Evolutionary conservation across 1,140 invertebrate genomes (phyloP).

Genomic region (Eriosoma lanigerum): DNA sequence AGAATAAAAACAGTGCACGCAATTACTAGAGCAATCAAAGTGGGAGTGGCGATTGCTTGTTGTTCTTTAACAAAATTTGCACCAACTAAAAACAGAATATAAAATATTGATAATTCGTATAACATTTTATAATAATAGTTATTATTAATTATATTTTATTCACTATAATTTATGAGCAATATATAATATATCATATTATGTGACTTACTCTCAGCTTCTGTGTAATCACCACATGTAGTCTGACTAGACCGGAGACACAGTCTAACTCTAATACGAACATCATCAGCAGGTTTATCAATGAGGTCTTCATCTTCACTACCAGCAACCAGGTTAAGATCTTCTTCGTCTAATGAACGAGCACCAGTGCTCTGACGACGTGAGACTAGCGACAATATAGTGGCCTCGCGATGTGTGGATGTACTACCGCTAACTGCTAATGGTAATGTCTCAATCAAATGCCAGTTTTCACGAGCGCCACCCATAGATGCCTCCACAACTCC

Average conservation of each 20-base stretch:
- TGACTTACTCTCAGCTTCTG: conserved; percentile 76
- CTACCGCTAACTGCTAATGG: conserved; percentile 69
- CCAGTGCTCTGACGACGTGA: conserved; percentile 57
- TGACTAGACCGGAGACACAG: conserved; percentile 75
- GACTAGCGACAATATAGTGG: conserved; percentile 57
- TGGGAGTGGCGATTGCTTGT: conserved; percentile 73
- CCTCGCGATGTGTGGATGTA: conserved; percentile 68
- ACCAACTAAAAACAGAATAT: conserved; percentile 65
- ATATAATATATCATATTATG: neutral
- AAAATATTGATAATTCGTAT: conserved; percentile 11
- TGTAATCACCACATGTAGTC: conserved; percentile 79
- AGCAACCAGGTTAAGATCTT: conserved; percentile 58
- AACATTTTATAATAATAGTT: neutral
- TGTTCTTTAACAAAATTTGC: conserved; percentile 77
- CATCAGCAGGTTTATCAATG: conserved; percentile 64
- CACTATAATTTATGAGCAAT: neutral
- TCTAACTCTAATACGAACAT: conserved; percentile 72
- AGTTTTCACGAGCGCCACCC: conserved; percentile 63
- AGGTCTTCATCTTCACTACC: conserved; percentile 54
- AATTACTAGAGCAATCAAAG: conserved; percentile 77
- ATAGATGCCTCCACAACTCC: conserved; percentile 59
- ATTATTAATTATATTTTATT: neutral
- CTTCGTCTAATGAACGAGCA: conserved; percentile 54
- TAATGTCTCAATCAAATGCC: conserved; percentile 72
- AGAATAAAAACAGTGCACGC: conserved; percentile 78